A percentile compares a stretch with the other conserved stretches of the same genome.
Conservation (phyloP, 1,140 invertebrate genomes). For the Drosophila micromelanica region DNA sequence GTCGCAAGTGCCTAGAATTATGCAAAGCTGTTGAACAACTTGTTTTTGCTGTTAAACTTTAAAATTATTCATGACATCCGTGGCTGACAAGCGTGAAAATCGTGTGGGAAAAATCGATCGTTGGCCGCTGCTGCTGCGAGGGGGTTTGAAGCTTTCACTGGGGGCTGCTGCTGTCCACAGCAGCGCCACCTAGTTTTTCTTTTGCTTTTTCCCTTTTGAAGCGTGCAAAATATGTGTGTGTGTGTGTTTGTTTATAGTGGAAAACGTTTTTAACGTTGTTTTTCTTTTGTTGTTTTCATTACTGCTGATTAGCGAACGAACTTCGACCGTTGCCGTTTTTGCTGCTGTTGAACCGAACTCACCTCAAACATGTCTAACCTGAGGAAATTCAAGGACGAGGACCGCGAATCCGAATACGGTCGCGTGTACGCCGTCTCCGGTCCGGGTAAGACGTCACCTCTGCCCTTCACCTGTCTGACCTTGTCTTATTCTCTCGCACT, state of each 20-base stretch:
- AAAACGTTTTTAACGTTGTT: constrained; percentile 12
- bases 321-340: constrained; percentile 59
- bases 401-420: constrained; percentile 95
- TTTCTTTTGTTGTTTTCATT: neutral
- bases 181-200: constrained; percentile 63
- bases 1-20: neutral
- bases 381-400: constrained; percentile 92
- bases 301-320: constrained; percentile 46
- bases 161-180: constrained; percentile 50
- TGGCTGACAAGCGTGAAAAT: constrained; percentile 53
- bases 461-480: constrained; percentile 59
- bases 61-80: constrained; percentile 18
- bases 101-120: constrained; percentile 71
- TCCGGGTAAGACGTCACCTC: constrained; percentile 90
- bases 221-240: constrained; percentile 51
- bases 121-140: constrained; percentile 29
- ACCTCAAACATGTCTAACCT: constrained; percentile 86
- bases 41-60: constrained; percentile 9
- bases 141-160: constrained; percentile 71
- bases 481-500: constrained; percentile 2
- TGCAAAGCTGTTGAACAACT: neutral
- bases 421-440: constrained; percentile 99
- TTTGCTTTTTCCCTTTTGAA: constrained; percentile 7
- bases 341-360: constrained; percentile 31
- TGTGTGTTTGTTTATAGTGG: constrained; percentile 66